Conservation (phyloP, 2,113 vertebrate species). For the Myocastor coypus region DNA sequence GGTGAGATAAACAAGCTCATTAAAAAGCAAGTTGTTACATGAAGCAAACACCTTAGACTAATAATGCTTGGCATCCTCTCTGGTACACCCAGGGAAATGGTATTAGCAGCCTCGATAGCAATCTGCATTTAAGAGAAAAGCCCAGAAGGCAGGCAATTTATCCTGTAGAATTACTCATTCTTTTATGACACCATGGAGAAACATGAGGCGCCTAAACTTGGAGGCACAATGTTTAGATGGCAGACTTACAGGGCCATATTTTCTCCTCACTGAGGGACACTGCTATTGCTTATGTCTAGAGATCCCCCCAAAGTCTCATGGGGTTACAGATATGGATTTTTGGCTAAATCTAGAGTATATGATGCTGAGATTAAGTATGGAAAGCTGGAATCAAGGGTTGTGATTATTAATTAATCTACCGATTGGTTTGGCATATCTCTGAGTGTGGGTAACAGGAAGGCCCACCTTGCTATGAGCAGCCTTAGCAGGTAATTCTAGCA, state of each 20-base stretch:
- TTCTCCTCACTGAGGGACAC: background rate
- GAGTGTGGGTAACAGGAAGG: background rate
- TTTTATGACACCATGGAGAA: background rate
- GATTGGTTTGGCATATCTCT: background rate
- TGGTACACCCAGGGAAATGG: background rate
- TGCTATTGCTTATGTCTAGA: background rate
- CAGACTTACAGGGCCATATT: background rate
- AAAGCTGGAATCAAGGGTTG: background rate
- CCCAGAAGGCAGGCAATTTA: constrained; percentile 48
- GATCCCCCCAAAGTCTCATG: background rate
- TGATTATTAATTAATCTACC: background rate
- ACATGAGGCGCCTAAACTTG: background rate
- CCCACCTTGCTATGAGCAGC: background rate
- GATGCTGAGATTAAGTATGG: background rate
- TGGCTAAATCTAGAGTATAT: background rate
- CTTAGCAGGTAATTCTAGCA: background rate
- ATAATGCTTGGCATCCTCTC: constrained; percentile 29
- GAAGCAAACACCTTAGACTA: constrained; percentile 56
- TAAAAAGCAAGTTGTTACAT: constrained; percentile 66
- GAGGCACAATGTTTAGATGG: background rate
- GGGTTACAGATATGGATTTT: background rate
- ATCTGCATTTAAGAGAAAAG: constrained; percentile 17
- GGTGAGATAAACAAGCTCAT: constrained; percentile 71
- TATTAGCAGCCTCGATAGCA: constrained; percentile 19
- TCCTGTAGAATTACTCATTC: constrained; percentile 5